Conservation (phyloP, 2,797 vertebrate species). For the Buceros bicornis region DNA sequence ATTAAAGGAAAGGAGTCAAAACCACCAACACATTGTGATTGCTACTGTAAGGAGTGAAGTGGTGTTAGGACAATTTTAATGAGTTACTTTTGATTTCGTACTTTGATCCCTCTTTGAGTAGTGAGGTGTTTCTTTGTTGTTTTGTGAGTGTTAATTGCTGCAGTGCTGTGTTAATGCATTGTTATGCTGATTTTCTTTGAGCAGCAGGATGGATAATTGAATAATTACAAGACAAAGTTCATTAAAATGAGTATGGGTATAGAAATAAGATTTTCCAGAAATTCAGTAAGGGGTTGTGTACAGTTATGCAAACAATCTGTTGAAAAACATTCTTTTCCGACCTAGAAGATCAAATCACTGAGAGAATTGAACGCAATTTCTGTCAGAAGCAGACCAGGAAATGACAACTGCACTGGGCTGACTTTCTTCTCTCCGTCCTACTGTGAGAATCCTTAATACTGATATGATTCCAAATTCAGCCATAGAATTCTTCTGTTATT, state of each 20-base stretch:
- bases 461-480: neutral
- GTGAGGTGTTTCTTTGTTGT: conserved; percentile 40
- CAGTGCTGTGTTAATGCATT: neutral
- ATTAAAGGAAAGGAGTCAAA: conserved; percentile 5
- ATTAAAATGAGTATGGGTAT: conserved; percentile 1
- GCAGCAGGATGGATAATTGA: conserved; percentile 24
- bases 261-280: conserved; percentile 23
- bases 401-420: neutral
- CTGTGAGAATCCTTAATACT: neutral
- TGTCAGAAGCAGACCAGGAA: neutral
- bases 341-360: neutral
- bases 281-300: neutral
- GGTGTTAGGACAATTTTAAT: neutral
- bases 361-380: neutral
- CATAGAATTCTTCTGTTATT: neutral
- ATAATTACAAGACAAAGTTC: conserved; percentile 29
- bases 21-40: neutral
- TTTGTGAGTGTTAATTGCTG: conserved; percentile 51
- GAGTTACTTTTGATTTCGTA: conserved; percentile 42
- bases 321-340: neutral
- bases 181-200: conserved; percentile 31
- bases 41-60: neutral
- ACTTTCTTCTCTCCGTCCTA: neutral
- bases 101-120: conserved; percentile 34
- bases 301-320: neutral